A percentile compares a stretch with the other conserved stretches of the same genome.
Conservation (phyloP, 2,113 vertebrate species). For the Osmerus eperlanus region DNA sequence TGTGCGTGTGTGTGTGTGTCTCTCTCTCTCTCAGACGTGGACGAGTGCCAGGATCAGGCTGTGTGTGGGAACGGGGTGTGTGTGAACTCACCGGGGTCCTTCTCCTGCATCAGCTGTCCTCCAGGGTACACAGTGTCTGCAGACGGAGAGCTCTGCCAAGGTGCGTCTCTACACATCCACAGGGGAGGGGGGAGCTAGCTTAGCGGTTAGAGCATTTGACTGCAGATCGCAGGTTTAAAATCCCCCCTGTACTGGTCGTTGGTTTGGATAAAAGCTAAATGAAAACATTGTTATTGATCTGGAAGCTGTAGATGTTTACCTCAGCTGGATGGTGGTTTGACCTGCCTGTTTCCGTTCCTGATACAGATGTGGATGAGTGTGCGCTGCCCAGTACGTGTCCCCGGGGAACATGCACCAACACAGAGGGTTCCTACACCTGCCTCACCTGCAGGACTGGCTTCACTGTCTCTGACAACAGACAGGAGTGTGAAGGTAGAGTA, state of each 20-base stretch:
- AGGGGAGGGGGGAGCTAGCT: no score
- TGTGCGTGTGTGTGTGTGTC: slow-evolving; percentile 16
- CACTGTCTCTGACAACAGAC: slow-evolving; percentile 58
- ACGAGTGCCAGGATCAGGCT: slow-evolving; percentile 68
- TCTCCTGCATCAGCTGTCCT: slow-evolving; percentile 68
- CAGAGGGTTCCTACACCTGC: slow-evolving; percentile 67
- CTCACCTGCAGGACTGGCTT: slow-evolving; percentile 61
- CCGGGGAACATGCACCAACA: slow-evolving; percentile 67
- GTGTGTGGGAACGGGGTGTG: slow-evolving; percentile 72
- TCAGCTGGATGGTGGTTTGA: no score
- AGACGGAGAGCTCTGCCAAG: slow-evolving; percentile 71
- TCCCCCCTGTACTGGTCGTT: background rate
- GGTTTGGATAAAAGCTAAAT: background rate
- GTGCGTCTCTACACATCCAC: slow-evolving; percentile 43
- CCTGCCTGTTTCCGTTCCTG: slow-evolving; percentile 20
- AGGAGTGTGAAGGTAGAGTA: slow-evolving; percentile 61
- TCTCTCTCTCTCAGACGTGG: slow-evolving; percentile 58
- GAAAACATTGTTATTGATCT: no score
- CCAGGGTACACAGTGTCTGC: slow-evolving; percentile 68
- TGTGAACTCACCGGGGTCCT: slow-evolving; percentile 73
- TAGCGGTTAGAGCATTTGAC: no score
- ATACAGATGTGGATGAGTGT: slow-evolving; percentile 71
- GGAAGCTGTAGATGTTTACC: no score
- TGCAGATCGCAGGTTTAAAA: no score
- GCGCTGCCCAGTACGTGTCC: slow-evolving; percentile 56